Conservation (phyloP, 2,888 invertebrate species). For the Epistrophe eligans region DNA sequence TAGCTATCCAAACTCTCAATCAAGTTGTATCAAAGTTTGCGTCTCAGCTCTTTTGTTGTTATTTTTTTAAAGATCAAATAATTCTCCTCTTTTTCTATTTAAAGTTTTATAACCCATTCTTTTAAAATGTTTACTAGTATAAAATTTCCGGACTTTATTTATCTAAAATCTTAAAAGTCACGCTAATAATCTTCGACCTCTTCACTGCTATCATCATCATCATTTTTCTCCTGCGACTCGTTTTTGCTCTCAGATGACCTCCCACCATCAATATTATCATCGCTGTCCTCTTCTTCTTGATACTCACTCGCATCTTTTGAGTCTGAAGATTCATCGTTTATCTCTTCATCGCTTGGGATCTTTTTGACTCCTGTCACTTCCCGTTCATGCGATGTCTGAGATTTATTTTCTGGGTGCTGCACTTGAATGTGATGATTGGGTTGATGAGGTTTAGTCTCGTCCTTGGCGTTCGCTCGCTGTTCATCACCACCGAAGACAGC, state of each 20-base stretch:
- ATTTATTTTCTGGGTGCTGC: slow-evolving; percentile 63
- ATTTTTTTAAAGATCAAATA: neutral
- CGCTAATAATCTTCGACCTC: slow-evolving; percentile 40
- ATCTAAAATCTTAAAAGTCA: slow-evolving; percentile 4
- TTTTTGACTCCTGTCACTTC: slow-evolving; percentile 71
- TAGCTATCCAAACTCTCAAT: neutral
- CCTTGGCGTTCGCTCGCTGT: slow-evolving; percentile 55
- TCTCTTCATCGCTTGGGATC: slow-evolving; percentile 32
- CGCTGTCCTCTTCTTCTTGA: slow-evolving; percentile 49
- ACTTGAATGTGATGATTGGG: slow-evolving; percentile 71
- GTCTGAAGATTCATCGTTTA: slow-evolving; percentile 47
- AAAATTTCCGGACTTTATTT: slow-evolving; percentile 21
- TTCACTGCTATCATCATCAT: slow-evolving; percentile 28
- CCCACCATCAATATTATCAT: slow-evolving; percentile 36
- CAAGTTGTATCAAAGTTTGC: neutral
- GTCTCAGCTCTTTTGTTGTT: slow-evolving; percentile 30
- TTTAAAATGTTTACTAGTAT: neutral
- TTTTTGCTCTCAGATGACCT: slow-evolving; percentile 32
- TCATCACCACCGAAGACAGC: slow-evolving; percentile 22
- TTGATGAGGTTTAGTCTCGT: slow-evolving; percentile 52
- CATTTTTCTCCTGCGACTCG: slow-evolving; percentile 40
- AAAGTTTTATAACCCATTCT: neutral
- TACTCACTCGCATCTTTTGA: slow-evolving; percentile 66
- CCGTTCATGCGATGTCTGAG: slow-evolving; percentile 57
- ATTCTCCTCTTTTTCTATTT: neutral